Evolutionary conservation across 2,797 vertebrate genomes (phyloP).

Genomic region (Tokudaia tokunoshimensis): DNA sequence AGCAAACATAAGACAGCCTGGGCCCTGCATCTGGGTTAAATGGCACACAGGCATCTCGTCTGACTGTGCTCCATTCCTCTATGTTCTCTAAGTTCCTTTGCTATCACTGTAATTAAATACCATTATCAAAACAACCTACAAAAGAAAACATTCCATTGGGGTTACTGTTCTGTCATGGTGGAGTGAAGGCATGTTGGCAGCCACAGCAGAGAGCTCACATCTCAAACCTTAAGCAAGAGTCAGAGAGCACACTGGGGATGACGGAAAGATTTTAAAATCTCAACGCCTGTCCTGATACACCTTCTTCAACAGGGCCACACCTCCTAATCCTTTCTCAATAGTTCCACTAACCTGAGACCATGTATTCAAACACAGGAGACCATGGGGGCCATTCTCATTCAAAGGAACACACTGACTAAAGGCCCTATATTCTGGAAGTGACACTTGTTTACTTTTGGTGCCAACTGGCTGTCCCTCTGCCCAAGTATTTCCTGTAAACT

Average conservation of each 20-base stretch:
- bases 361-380: neutral
- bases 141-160: neutral
- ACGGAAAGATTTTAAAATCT: neutral
- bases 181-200: neutral
- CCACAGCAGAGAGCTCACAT: no score
- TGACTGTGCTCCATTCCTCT: neutral
- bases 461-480: neutral
- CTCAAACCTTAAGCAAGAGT: neutral
- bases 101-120: neutral
- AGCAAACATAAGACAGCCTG: neutral
- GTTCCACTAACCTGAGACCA: neutral
- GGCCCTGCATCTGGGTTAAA: neutral
- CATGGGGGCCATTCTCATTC: neutral
- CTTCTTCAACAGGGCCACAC: neutral
- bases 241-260: neutral
- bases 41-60: neutral
- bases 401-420: neutral
- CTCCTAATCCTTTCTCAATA: neutral
- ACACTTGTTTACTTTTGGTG: neutral
- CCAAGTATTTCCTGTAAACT: neutral
- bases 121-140: neutral
- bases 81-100: neutral
- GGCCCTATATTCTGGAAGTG: neutral
- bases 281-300: neutral
- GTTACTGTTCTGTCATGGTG: neutral